Conservation (phyloP, 2,797 vertebrate genomes). For the Chelon auratus region DNA sequence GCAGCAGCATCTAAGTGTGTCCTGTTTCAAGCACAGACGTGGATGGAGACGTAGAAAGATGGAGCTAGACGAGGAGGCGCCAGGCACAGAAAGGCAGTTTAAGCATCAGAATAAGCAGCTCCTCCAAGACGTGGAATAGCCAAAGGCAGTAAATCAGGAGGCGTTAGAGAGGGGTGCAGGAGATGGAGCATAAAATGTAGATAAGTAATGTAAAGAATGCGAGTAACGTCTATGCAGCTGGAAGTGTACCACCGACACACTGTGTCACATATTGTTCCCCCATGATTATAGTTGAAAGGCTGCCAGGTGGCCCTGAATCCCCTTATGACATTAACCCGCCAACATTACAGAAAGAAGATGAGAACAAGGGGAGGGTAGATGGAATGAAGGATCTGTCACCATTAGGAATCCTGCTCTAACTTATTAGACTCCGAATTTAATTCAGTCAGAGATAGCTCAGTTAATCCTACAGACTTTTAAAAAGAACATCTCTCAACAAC, state of each 20-base stretch:
- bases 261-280: slow-evolving; percentile 50
- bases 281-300: slow-evolving; percentile 58
- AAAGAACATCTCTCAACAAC: slow-evolving; percentile 53
- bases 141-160: slow-evolving; percentile 50
- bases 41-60: slow-evolving; percentile 15
- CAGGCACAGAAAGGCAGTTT: slow-evolving; percentile 46
- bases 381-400: slow-evolving; percentile 31
- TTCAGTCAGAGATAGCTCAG: slow-evolving; percentile 51
- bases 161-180: slow-evolving; percentile 19
- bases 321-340: slow-evolving; percentile 40
- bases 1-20: neutral
- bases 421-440: slow-evolving; percentile 38
- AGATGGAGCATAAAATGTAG: slow-evolving; percentile 30
- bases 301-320: slow-evolving; percentile 61
- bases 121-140: slow-evolving; percentile 30
- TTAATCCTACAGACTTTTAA: slow-evolving; percentile 57
- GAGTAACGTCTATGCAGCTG: slow-evolving; percentile 40
- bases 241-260: slow-evolving; percentile 57
- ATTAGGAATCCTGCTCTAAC: slow-evolving; percentile 31
- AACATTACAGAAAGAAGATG: slow-evolving; percentile 22
- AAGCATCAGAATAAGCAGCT: slow-evolving; percentile 40
- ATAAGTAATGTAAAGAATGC: slow-evolving; percentile 49
- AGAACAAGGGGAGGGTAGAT: slow-evolving; percentile 19
- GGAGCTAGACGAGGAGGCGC: slow-evolving; percentile 18
- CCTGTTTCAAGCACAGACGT: slow-evolving; percentile 8